These are phyloP conservation scores for Ailurus styani DNA, from an alignment of 2,113 vertebrate species.

Conservation along the genomic window DNA sequence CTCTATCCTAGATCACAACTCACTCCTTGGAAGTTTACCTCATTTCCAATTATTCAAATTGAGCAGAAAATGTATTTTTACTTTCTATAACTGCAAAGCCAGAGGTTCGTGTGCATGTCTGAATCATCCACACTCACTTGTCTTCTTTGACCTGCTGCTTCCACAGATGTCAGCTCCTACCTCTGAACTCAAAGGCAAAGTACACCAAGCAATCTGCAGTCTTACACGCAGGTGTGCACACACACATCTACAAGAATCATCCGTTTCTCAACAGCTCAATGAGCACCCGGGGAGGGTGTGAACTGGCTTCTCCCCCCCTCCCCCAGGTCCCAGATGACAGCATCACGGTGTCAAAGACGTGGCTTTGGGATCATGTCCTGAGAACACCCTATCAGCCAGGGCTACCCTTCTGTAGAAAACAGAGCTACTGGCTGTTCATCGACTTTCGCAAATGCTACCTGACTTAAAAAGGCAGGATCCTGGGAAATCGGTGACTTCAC, in stretches of 20 bases:
- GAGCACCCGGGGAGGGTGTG: background rate
- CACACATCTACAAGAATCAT: background rate
- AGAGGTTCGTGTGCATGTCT: background rate
- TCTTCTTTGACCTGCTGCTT: background rate
- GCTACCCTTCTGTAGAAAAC: slow-evolving; percentile 24
- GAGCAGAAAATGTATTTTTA: slow-evolving; percentile 22
- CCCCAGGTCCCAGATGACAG: background rate
- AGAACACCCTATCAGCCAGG: slow-evolving; percentile 37
- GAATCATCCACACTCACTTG: slow-evolving; percentile 20
- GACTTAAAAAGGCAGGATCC: slow-evolving; percentile 10
- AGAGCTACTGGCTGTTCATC: slow-evolving; percentile 31
- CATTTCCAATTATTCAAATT: slow-evolving; percentile 36
- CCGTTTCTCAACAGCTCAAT: slow-evolving; percentile 21
- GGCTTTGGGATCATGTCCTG: slow-evolving; percentile 21
- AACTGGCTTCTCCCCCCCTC: background rate
- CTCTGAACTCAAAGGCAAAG: slow-evolving; percentile 33
- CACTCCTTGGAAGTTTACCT: background rate
- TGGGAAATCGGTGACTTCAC: background rate
- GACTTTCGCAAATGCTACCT: background rate
- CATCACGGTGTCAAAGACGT: background rate
- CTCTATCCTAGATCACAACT: slow-evolving; percentile 26
- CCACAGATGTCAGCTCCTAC: background rate
- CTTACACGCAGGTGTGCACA: background rate
- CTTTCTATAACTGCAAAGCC: slow-evolving; percentile 31
- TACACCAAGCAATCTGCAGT: background rate